These are phyloP conservation scores for Carcharodon carcharias DNA, from an alignment of 2,797 vertebrate genomes.

Conservation along the genomic window DNA sequence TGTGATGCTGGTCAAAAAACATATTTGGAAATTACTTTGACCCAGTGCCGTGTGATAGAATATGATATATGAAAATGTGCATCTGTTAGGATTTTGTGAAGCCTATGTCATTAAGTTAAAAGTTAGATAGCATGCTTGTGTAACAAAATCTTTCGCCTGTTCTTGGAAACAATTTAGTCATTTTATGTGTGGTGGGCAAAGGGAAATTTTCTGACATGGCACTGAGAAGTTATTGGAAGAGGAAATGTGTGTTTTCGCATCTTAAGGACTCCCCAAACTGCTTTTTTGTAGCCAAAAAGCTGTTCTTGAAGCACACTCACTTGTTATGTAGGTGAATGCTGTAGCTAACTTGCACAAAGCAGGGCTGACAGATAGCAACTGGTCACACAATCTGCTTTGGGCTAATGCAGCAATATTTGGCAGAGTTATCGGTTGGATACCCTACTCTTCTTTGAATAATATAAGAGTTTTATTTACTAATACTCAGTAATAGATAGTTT, in stretches of 20 bases:
- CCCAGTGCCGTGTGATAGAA: no score
- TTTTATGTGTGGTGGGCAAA: neutral
- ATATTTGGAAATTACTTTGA: neutral
- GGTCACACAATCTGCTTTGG: neutral
- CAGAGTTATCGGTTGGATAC: neutral
- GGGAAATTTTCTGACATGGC: neutral
- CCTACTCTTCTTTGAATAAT: no score
- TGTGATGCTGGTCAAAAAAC: neutral
- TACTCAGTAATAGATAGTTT: neutral
- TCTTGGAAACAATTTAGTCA: neutral
- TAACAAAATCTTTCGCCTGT: neutral
- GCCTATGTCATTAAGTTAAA: neutral
- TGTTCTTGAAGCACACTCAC: neutral
- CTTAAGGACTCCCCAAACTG: neutral
- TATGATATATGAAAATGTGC: neutral
- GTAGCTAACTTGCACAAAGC: neutral
- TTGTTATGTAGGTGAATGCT: neutral
- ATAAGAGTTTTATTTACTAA: neutral
- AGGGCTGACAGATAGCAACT: neutral
- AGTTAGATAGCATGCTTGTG: neutral
- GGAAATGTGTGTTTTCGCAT: neutral
- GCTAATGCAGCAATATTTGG: neutral
- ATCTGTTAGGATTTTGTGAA: neutral
- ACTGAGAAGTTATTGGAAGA: neutral
- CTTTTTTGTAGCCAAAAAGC: neutral